A percentile compares a stretch with the other conserved stretches of the same genome.
phyloP scores from a whole-genome alignment of 92 coral and sea anemone species.

The Phenganax marumi region DNA sequence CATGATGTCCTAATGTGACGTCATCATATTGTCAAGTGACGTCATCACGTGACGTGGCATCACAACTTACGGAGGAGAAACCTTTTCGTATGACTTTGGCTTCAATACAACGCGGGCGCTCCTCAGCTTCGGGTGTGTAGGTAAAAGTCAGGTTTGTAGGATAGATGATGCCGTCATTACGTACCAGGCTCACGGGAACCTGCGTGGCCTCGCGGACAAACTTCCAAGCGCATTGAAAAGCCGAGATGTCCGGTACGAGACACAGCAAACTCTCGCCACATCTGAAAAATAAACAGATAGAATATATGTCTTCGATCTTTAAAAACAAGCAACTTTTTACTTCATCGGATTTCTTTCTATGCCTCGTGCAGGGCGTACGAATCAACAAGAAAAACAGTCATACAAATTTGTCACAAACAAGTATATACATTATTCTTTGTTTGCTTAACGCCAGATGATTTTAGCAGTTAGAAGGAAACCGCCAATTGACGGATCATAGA shows the following conservation, averaged over 20 bases:
- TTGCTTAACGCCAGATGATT: too few relatives aligned
- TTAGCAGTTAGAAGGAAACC: too few relatives aligned
- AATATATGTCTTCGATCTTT: background rate
- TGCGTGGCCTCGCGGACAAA: conserved; percentile 97
- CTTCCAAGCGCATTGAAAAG: conserved; percentile 95
- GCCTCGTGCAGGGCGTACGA: too few relatives aligned
- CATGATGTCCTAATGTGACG: background rate
- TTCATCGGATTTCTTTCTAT: too few relatives aligned
- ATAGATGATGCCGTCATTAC: conserved; percentile 92
- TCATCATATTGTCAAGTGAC: conserved; percentile 2
- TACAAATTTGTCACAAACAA: background rate
- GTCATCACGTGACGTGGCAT: background rate
- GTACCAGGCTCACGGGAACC: conserved; percentile 92
- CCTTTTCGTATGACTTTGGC: conserved; percentile 39
- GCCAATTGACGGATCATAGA: too few relatives aligned
- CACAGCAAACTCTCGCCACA: conserved; percentile 93
- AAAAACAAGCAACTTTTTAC: background rate
- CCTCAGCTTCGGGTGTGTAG: conserved; percentile 97
- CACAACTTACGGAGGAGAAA: conserved; percentile 16
- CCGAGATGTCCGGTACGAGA: conserved; percentile 97
- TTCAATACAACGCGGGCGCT: conserved; percentile 63
- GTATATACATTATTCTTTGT: too few relatives aligned
- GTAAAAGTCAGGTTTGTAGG: conserved; percentile 97
- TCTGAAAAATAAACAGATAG: conserved; percentile 41
- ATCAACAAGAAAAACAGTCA: background rate